These are phyloP conservation scores for Baronia brevicornis DNA, from an alignment of 2,888 invertebrate species.

Conservation along the genomic window DNA sequence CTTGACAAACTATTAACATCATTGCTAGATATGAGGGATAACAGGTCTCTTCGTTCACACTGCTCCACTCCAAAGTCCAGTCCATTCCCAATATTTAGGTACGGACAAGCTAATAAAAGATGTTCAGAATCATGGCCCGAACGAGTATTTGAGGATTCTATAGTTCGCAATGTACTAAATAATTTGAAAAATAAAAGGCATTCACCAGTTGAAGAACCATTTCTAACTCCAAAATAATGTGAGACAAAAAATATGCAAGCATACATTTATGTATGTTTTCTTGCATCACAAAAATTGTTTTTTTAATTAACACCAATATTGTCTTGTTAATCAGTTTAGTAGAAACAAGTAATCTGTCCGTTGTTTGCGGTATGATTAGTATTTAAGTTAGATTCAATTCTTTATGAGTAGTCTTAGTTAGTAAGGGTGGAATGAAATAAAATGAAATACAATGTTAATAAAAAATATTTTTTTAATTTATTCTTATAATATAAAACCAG, in stretches of 20 bases:
- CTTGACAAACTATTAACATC: slow-evolving; percentile 79
- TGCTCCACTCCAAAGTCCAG: slow-evolving; percentile 52
- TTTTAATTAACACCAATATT: slow-evolving; percentile 7
- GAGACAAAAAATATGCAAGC: slow-evolving; percentile 1
- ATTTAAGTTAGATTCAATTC: too few relatives aligned
- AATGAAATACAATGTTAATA: too few relatives aligned
- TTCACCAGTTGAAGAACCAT: slow-evolving; percentile 53
- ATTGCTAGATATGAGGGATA: slow-evolving; percentile 70
- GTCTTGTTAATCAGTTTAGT: too few relatives aligned
- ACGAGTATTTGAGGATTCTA: slow-evolving; percentile 55
- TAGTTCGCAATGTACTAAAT: slow-evolving; percentile 55
- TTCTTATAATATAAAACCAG: slow-evolving; percentile 6
- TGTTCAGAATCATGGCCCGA: slow-evolving; percentile 63
- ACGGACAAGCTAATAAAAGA: slow-evolving; percentile 33
- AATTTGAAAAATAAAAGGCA: slow-evolving; percentile 46
- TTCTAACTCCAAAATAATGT: slow-evolving; percentile 54
- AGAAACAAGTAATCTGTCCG: too few relatives aligned
- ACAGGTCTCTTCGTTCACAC: slow-evolving; percentile 47
- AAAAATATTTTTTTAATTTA: slow-evolving; percentile 8
- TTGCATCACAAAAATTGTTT: too few relatives aligned
- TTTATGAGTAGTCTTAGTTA: too few relatives aligned
- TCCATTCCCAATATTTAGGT: slow-evolving; percentile 39
- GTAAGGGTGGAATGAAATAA: too few relatives aligned
- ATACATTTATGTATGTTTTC: too few relatives aligned
- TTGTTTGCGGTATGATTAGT: too few relatives aligned